Evolutionary conservation across 1,140 invertebrate species (phyloP), one percentile per base, ranked within the genome.

Genomic region (Cheumatopsyche charites): DNA sequence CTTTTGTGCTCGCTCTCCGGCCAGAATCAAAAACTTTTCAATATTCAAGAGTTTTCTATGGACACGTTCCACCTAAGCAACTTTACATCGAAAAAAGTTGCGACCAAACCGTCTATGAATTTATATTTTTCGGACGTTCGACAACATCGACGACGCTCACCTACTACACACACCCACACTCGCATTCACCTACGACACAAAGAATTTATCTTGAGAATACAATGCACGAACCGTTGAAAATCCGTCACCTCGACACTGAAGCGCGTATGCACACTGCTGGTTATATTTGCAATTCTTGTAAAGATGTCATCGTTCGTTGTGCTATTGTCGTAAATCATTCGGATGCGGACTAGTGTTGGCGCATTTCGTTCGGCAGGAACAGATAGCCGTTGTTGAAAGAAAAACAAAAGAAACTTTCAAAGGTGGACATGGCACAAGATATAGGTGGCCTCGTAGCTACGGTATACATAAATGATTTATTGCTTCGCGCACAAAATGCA

Each of bases 31-130:
- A 70, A 75, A 75, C 73, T 75, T 75, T 75, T 75, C 73, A 72
- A 75, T 75, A 75, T 72, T 75, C 73, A 72, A 69, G 73, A 75
- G 66, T 75, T 68, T 70, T 69, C 73, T 70, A 67, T 67, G 70
- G 62, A 71, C 73, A 75, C 73, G 73, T 75, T 72, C 66, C 70
- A 68, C 70, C 70, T 70, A 72, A 72, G 66, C 62, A 74, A 74
- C 55, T 74, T 74, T 74, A 62, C 69, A 67, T 29, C 72, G 55
- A 67, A 74, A 74, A 74, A 74, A 74, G 68, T 74, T 75, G 45
- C 73, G 55, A 65, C 71, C 73, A 69, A 71, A 65, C 70, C 36
- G 49, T 52, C 61, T 62, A 66, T 45, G 73, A 72, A 75, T 72
- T 69, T 70, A 71, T 75, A 68, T 72, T 67, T 72, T 72, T 58